A percentile compares a stretch with the other conserved stretches of the same genome.
phyloP scores from a whole-genome alignment of 2,888 invertebrate genomes.

The Drosophila affinis region DNA sequence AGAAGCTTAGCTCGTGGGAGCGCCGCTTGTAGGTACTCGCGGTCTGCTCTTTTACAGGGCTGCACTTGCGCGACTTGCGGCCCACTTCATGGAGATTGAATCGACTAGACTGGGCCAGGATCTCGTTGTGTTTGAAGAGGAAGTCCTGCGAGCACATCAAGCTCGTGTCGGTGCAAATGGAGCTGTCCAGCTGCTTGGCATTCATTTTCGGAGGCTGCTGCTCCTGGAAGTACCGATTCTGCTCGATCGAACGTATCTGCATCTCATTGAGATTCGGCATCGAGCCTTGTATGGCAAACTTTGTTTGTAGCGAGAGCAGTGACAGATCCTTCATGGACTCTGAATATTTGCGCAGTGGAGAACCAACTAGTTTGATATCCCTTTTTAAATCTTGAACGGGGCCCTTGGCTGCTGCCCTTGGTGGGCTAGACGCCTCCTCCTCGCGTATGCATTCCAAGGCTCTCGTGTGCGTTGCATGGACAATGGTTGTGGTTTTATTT shows the following conservation, averaged over 20 bases:
- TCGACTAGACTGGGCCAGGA: constrained; percentile 83
- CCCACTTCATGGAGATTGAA: constrained; percentile 83
- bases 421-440: constrained; percentile 68
- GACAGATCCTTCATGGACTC: constrained; percentile 83
- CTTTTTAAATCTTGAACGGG: constrained; percentile 69
- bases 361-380: constrained; percentile 81
- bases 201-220: constrained; percentile 35
- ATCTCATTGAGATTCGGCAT: constrained; percentile 84
- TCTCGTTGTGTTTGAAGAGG: constrained; percentile 82
- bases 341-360: constrained; percentile 82
- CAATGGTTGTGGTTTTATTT: constrained; percentile 79
- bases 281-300: constrained; percentile 81
- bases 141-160: constrained; percentile 73
- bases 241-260: constrained; percentile 82
- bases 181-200: constrained; percentile 48
- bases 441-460: constrained; percentile 80
- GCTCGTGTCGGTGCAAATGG: constrained; percentile 70
- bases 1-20: constrained; percentile 70
- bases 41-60: constrained; percentile 39
- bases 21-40: constrained; percentile 56
- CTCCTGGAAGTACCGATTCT: constrained; percentile 82
- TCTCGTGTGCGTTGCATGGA: constrained; percentile 60
- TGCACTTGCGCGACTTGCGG: constrained; percentile 54
- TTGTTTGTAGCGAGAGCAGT: constrained; percentile 68
- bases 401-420: constrained; percentile 16